Conservation (phyloP, 2,888 invertebrate species). For the Digitonthophagus gazella region DNA sequence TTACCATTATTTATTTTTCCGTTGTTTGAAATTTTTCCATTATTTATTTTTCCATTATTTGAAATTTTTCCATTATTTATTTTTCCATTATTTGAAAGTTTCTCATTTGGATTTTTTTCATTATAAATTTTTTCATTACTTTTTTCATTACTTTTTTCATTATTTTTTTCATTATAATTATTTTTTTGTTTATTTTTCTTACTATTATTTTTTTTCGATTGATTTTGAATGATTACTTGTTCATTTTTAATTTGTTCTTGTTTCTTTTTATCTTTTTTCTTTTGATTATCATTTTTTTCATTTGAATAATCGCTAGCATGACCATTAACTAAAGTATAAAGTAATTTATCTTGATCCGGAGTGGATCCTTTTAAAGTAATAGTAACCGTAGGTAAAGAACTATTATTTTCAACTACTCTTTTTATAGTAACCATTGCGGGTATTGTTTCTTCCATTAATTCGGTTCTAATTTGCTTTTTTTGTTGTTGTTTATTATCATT, state of each 20-base stretch:
- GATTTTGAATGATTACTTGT: slow-evolving; percentile 26
- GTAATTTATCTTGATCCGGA: slow-evolving; percentile 69
- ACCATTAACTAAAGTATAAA: slow-evolving; percentile 69
- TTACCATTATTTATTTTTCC: background rate
- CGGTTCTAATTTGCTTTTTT: slow-evolving; percentile 18
- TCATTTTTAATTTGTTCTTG: slow-evolving; percentile 21
- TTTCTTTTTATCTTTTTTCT: slow-evolving; percentile 23
- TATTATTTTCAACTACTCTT: slow-evolving; percentile 64
- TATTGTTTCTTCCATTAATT: slow-evolving; percentile 47
- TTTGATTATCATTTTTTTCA: background rate
- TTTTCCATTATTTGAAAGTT: too few species aligned
- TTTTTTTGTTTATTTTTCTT: slow-evolving; percentile 21
- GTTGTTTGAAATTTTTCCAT: background rate
- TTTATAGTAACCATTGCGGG: slow-evolving; percentile 69
- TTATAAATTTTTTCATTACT: too few species aligned
- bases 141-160: too few species aligned
- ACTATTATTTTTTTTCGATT: slow-evolving; percentile 29
- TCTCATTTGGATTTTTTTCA: too few species aligned
- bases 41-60: background rate
- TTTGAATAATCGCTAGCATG: slow-evolving; percentile 46
- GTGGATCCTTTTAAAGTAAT: slow-evolving; percentile 73
- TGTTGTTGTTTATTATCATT: slow-evolving; percentile 24
- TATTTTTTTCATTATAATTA: slow-evolving; percentile 22
- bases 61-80: too few species aligned
- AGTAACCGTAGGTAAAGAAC: slow-evolving; percentile 69